Conservation (phyloP, 1,140 invertebrate genomes). For the Diploscapter pachys region DNA sequence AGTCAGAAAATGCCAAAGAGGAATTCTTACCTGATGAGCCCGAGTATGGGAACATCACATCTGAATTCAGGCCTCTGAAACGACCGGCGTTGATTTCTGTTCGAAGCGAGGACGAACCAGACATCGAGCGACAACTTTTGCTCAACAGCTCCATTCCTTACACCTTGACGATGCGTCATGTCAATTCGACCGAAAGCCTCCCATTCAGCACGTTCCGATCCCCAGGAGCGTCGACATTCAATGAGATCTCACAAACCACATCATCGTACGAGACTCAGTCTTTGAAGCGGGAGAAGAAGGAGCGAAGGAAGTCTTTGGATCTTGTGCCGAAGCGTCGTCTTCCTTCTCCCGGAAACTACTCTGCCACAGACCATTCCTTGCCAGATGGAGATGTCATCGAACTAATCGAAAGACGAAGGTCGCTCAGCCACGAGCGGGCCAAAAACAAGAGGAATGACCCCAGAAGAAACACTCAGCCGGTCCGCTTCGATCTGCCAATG, state of each 20-base stretch:
- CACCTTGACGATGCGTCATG: conserved; percentile 59
- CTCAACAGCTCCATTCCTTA: conserved; percentile 62
- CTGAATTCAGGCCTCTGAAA: background rate
- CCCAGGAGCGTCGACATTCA: no score
- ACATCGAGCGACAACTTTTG: conserved; percentile 44
- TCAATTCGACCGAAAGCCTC: conserved; percentile 28
- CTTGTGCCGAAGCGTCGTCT: conserved; percentile 60
- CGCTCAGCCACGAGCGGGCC: conserved; percentile 59
- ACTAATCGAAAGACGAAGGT: conserved; percentile 45
- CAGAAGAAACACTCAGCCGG: conserved; percentile 42
- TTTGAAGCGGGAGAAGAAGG: conserved; percentile 23
- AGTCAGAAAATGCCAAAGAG: conserved; percentile 5
- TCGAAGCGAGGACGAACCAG: conserved; percentile 38
- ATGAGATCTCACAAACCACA: no score
- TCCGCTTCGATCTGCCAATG: conserved; percentile 35
- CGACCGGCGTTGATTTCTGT: conserved; percentile 40
- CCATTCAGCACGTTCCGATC: no score
- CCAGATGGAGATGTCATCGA: conserved; percentile 55
- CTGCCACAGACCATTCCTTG: conserved; percentile 62
- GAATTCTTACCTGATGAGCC: no score
- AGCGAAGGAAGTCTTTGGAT: conserved; percentile 56
- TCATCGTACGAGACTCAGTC: background rate
- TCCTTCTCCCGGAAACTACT: conserved; percentile 61
- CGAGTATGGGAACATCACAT: background rate
- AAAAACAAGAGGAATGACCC: conserved; percentile 20